These are phyloP conservation scores for Pilophorus perplexus DNA, from an alignment of 2,888 invertebrate species.

Conservation along the genomic window DNA sequence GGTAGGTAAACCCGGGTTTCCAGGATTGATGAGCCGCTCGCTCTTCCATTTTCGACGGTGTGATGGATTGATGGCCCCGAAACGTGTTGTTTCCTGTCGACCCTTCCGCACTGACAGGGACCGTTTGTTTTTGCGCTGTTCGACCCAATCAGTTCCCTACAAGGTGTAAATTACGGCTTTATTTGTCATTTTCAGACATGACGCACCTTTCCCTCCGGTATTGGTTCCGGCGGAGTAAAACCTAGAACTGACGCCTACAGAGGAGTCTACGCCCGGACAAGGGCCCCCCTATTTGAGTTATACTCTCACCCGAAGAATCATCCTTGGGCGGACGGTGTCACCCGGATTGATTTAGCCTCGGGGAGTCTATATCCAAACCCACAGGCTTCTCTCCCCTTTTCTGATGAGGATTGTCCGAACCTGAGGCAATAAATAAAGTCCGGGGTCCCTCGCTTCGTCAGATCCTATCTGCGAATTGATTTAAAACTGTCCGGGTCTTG, in stretches of 20 bases:
- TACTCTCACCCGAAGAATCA: background rate
- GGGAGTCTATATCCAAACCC: constrained; percentile 21
- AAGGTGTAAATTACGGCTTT: constrained; percentile 36
- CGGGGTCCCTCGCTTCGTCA: background rate
- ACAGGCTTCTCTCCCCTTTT: background rate
- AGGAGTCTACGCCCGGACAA: background rate
- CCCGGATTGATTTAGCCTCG: constrained; percentile 20
- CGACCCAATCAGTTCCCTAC: constrained; percentile 22
- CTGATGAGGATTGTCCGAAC: constrained; percentile 18
- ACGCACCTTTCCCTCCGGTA: background rate
- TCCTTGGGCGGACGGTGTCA: constrained; percentile 10
- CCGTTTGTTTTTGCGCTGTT: constrained; percentile 30
- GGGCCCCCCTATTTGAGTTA: background rate
- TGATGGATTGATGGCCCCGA: constrained; percentile 35
- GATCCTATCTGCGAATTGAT: constrained; percentile 25
- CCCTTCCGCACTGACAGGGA: background rate
- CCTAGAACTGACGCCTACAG: background rate
- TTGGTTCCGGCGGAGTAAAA: background rate
- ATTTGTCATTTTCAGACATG: constrained; percentile 34
- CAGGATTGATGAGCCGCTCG: constrained; percentile 29
- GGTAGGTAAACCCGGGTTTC: background rate
- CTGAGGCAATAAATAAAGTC: constrained; percentile 18
- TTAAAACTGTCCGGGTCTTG: constrained; percentile 32
- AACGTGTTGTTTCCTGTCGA: constrained; percentile 36
- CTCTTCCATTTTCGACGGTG: constrained; percentile 11